phyloP scores from a whole-genome alignment of 1,140 invertebrate genomes.

The Drosophila oshimai region DNA sequence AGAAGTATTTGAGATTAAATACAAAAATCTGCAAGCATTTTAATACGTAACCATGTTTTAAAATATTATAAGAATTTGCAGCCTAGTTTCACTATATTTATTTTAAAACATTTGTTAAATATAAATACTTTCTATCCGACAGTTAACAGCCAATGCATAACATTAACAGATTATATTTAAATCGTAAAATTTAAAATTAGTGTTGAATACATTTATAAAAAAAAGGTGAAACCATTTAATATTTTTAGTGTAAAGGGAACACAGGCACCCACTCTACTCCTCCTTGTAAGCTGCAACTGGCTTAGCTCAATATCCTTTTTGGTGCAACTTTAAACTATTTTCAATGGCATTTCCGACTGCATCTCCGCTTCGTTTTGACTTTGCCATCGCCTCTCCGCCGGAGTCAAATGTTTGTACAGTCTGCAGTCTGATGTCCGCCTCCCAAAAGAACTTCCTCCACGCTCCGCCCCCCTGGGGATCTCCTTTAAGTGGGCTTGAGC shows the following conservation, averaged over 20 bases:
- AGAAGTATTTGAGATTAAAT: background rate
- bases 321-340: conserved; percentile 77
- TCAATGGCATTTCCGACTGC: conserved; percentile 73
- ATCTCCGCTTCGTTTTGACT: conserved; percentile 61
- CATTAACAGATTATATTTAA: no score
- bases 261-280: conserved; percentile 3
- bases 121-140: no score
- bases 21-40: no score
- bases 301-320: conserved; percentile 78
- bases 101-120: no score
- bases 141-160: no score
- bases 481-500: conserved; percentile 42
- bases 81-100: no score
- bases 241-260: background rate
- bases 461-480: conserved; percentile 14
- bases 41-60: no score
- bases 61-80: no score
- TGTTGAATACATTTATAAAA: no score
- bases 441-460: background rate
- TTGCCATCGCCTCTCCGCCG: conserved; percentile 23
- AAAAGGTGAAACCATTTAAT: no score
- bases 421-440: background rate
- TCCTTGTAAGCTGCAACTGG: conserved; percentile 66
- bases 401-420: conserved; percentile 62
- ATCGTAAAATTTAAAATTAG: no score